A percentile compares a stretch with the other conserved stretches of the same genome.
phyloP scores from a whole-genome alignment of 2,797 vertebrate genomes.

The Paguma larvata region DNA sequence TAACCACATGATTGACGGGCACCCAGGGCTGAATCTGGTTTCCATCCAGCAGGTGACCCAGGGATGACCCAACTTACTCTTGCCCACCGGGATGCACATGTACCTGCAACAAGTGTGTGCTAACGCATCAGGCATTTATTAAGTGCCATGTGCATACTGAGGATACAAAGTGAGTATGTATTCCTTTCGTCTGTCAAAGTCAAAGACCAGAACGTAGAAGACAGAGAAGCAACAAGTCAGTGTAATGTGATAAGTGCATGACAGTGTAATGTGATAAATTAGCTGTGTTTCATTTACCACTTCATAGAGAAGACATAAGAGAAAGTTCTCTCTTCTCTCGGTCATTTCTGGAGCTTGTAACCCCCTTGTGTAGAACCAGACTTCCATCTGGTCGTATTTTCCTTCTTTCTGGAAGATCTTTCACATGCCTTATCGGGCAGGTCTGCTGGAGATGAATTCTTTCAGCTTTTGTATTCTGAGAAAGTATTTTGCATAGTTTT shows the following conservation, averaged over 20 bases:
- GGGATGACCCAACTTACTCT: accelerated
- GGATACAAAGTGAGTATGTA: accelerated
- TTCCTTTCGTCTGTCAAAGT: accelerated
- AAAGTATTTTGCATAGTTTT: neutral
- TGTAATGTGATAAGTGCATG: accelerated
- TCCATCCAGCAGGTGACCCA: neutral
- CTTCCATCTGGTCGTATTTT: no score
- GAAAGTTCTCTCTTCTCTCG: neutral
- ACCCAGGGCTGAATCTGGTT: neutral
- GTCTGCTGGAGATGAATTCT: neutral
- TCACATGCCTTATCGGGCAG: accelerated
- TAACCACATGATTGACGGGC: accelerated
- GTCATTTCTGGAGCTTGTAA: accelerated
- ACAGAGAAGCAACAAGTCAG: accelerated
- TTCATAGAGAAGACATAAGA: neutral
- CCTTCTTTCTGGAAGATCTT: no score
- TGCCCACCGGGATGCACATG: accelerated
- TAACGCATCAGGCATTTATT: accelerated
- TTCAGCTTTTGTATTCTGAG: neutral
- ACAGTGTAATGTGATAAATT: no score
- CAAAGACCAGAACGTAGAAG: neutral
- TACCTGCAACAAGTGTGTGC: accelerated
- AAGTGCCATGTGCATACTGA: neutral
- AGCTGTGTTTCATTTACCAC: neutral
- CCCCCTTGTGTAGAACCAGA: accelerated